Conservation (phyloP, 2,797 vertebrate species). For the Tinamus major region DNA sequence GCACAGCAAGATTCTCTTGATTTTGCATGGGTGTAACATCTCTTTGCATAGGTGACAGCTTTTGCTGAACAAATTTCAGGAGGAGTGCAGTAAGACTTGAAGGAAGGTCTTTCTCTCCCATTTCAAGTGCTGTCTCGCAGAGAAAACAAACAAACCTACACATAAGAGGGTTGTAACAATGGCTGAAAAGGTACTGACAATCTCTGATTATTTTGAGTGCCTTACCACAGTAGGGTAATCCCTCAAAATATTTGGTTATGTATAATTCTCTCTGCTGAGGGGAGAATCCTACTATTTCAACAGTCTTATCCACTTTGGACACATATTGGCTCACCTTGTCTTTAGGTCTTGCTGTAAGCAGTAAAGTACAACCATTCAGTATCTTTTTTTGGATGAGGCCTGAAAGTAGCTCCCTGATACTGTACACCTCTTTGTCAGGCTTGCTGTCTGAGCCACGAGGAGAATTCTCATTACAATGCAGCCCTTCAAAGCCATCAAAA, state of each 20-base stretch:
- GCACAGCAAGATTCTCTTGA: slow-evolving; percentile 55
- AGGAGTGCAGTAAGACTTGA: slow-evolving; percentile 87
- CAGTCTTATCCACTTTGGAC: slow-evolving; percentile 83
- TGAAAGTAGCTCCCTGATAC: slow-evolving; percentile 83
- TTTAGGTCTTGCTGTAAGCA: slow-evolving; percentile 85
- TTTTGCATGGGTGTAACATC: neutral
- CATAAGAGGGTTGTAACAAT: slow-evolving; percentile 87
- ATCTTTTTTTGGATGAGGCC: slow-evolving; percentile 88
- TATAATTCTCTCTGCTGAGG: slow-evolving; percentile 80
- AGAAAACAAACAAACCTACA: slow-evolving; percentile 86
- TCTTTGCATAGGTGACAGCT: slow-evolving; percentile 7
- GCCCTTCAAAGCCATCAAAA: slow-evolving; percentile 88
- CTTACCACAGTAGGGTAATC: slow-evolving; percentile 25
- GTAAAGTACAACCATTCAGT: slow-evolving; percentile 87
- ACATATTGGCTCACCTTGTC: slow-evolving; percentile 83
- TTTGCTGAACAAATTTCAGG: slow-evolving; percentile 79
- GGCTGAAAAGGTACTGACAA: slow-evolving; percentile 81
- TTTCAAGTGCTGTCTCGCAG: slow-evolving; percentile 71
- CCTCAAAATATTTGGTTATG: slow-evolving; percentile 81
- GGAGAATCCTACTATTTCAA: slow-evolving; percentile 88
- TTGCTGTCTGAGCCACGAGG: slow-evolving; percentile 74
- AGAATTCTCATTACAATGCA: slow-evolving; percentile 82
- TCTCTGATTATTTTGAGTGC: slow-evolving; percentile 77
- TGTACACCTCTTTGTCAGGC: slow-evolving; percentile 63
- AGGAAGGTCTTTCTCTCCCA: slow-evolving; percentile 71